A percentile compares a stretch with the other conserved stretches of the same genome.
These are phyloP conservation scores for Bovichtus variegatus DNA, from an alignment of 2,797 vertebrate genomes.

Conservation along the genomic window DNA sequence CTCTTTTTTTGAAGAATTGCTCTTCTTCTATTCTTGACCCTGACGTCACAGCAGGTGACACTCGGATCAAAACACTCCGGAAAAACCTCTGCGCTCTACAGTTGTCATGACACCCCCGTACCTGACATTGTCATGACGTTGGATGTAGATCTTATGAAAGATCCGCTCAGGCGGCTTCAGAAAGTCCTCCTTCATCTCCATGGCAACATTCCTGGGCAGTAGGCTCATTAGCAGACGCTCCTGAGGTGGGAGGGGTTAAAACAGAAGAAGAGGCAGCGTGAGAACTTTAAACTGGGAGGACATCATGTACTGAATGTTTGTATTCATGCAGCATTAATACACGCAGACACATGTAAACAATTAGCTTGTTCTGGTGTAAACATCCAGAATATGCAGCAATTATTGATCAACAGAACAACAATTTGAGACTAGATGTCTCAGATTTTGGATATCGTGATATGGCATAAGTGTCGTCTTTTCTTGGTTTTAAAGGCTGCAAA, in stretches of 20 bases:
- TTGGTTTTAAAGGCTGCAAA: no score
- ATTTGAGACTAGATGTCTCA: no score
- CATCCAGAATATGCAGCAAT: background rate
- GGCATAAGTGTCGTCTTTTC: no score
- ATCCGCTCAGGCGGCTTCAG: slow-evolving; percentile 96
- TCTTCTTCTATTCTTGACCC: slow-evolving; percentile 64
- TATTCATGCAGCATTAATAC: background rate
- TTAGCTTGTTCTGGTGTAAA: background rate
- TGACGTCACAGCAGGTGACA: slow-evolving; percentile 64
- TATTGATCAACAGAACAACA: background rate
- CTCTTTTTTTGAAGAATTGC: slow-evolving; percentile 58
- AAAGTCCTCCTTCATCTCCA: slow-evolving; percentile 99
- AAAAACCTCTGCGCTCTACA: slow-evolving; percentile 18
- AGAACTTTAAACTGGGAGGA: slow-evolving; percentile 32
- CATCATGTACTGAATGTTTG: background rate
- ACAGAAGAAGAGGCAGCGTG: slow-evolving; percentile 26
- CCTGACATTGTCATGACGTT: slow-evolving; percentile 98
- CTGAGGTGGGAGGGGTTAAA: slow-evolving; percentile 72
- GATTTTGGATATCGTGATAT: no score
- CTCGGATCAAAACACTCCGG: slow-evolving; percentile 59
- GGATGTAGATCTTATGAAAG: slow-evolving; percentile 99
- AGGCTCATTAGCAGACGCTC: slow-evolving; percentile 96
- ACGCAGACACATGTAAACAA: background rate
- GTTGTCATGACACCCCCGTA: slow-evolving; percentile 82
- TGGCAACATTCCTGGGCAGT: slow-evolving; percentile 95